Percentiles rank a stretch among this genome's conserved stretches.
phyloP scores from a whole-genome alignment of 2,797 vertebrate species.

The Pygocentrus nattereri region DNA sequence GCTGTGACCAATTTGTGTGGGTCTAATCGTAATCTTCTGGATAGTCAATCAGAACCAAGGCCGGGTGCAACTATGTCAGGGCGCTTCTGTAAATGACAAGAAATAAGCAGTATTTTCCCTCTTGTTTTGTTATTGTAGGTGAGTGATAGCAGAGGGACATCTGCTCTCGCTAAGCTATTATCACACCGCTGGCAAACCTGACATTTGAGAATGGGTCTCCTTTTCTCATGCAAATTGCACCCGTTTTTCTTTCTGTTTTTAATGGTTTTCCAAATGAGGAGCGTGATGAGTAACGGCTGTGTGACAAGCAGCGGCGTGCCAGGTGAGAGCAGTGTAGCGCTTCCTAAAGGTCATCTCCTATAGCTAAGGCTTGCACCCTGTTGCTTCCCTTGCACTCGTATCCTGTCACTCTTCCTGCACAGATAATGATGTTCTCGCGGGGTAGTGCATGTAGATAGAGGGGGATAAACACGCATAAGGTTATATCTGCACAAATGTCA shows the following conservation, averaged over 20 bases:
- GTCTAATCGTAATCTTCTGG: background rate
- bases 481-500: slow-evolving; percentile 34
- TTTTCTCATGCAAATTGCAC: slow-evolving; percentile 42
- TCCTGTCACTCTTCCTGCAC: slow-evolving; percentile 26
- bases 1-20: background rate
- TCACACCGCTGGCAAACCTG: slow-evolving; percentile 31
- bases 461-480: slow-evolving; percentile 2
- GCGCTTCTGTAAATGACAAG: background rate
- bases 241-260: slow-evolving; percentile 14
- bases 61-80: background rate
- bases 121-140: background rate
- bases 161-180: slow-evolving; percentile 17
- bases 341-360: slow-evolving; percentile 55
- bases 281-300: background rate
- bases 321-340: background rate
- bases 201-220: slow-evolving; percentile 40
- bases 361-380: slow-evolving; percentile 22
- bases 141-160: background rate
- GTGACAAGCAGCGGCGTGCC: slow-evolving; percentile 9
- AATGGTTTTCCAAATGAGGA: slow-evolving; percentile 3
- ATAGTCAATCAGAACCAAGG: too few relatives aligned
- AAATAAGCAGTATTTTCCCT: background rate
- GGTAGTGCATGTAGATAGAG: slow-evolving; percentile 16
- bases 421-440: slow-evolving; percentile 40
- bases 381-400: slow-evolving; percentile 9